Percentiles rank a stretch among this genome's conserved stretches.
These are phyloP conservation scores for Agapostemon virescens DNA, from an alignment of 2,888 invertebrate genomes.

Conservation along the genomic window DNA sequence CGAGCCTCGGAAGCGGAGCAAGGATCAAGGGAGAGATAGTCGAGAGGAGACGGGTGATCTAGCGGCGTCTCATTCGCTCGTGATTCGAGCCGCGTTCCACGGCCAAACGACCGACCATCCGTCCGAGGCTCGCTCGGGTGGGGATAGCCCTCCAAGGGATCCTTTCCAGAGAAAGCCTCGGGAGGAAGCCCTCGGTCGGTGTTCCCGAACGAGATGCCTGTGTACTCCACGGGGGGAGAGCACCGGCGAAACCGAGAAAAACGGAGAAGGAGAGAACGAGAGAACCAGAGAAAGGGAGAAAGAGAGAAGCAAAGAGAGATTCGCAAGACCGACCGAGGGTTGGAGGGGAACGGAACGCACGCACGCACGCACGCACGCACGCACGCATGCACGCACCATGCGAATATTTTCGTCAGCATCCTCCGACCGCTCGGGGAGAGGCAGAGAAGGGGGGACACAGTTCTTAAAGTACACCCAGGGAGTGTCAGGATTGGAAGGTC, in stretches of 20 bases:
- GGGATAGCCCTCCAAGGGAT: slow-evolving; percentile 56
- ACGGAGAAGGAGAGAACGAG: not conserved
- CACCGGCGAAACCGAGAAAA: slow-evolving; percentile 19
- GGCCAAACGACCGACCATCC: slow-evolving; percentile 48
- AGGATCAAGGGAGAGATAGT: slow-evolving; percentile 48
- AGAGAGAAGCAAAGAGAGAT: not conserved
- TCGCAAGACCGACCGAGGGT: slow-evolving; percentile 1
- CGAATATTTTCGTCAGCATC: slow-evolving; percentile 58
- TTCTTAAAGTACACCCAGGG: slow-evolving; percentile 60
- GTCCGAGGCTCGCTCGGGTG: slow-evolving; percentile 40
- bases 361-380: slow-evolving; percentile 36
- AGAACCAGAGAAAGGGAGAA: not conserved
- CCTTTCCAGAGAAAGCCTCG: slow-evolving; percentile 49
- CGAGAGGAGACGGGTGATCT: slow-evolving; percentile 35
- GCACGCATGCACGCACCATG: slow-evolving; percentile 46
- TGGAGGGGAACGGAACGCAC: slow-evolving; percentile 27
- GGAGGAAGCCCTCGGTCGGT: slow-evolving; percentile 42
- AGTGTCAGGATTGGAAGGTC: slow-evolving; percentile 64
- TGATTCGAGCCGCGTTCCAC: slow-evolving; percentile 56
- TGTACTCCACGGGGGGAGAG: slow-evolving; percentile 37
- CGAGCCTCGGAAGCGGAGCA: slow-evolving; percentile 49
- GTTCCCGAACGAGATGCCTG: slow-evolving; percentile 35
- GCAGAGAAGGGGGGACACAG: slow-evolving; percentile 50
- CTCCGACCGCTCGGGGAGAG: slow-evolving; percentile 39
- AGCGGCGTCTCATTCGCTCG: slow-evolving; percentile 66